Evolutionary conservation across 2,113 vertebrate species (phyloP).

Genomic region (Tinamus guttatus): DNA sequence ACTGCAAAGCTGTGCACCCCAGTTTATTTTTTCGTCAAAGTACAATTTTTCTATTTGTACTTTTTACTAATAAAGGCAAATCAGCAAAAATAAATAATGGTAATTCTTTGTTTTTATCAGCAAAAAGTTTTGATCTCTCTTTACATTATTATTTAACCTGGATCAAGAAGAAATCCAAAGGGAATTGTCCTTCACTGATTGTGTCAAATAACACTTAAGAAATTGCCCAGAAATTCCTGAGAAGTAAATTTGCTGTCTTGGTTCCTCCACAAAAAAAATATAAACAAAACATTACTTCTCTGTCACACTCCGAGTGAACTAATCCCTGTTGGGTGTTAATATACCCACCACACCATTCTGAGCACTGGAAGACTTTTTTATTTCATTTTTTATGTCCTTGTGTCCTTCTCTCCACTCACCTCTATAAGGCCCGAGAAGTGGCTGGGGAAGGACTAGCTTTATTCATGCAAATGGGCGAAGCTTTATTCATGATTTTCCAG

Average conservation of each 20-base stretch:
- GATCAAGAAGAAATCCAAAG: neutral
- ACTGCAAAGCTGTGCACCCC: neutral
- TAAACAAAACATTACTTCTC: neutral
- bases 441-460: neutral
- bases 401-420: neutral
- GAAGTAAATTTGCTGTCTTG: neutral
- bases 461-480: neutral
- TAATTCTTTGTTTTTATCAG: neutral
- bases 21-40: neutral
- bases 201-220: neutral
- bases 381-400: neutral
- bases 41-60: conserved; percentile 8
- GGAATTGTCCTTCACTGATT: neutral
- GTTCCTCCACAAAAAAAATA: neutral
- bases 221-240: neutral
- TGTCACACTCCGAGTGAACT: neutral
- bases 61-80: conserved; percentile 14
- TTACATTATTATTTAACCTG: neutral
- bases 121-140: neutral
- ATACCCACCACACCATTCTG: neutral
- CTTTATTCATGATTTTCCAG: neutral
- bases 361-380: neutral
- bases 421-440: neutral
- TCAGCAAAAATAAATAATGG: neutral
- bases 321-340: neutral